These are phyloP conservation scores for Zoanthus sociatus DNA, from an alignment of 92 coral and sea anemone genomes.

Conservation along the genomic window DNA sequence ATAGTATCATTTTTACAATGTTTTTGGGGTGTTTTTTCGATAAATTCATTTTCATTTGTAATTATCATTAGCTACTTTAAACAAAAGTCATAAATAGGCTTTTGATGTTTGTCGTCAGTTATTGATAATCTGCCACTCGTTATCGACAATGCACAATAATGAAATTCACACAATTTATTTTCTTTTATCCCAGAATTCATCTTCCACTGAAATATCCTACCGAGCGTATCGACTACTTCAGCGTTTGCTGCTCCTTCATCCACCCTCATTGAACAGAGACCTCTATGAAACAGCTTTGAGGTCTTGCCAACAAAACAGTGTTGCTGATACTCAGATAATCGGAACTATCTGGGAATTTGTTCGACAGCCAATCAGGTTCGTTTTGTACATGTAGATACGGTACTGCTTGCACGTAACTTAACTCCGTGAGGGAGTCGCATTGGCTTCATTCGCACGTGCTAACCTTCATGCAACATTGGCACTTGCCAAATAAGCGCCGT, in stretches of 20 bases:
- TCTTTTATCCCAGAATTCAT: constrained; percentile 1
- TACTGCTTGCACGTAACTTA: background rate
- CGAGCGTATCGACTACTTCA: constrained; percentile 30
- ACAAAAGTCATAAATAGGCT: no score
- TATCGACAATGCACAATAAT: no score
- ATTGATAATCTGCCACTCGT: no score
- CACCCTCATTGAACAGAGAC: constrained; percentile 13
- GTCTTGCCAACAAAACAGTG: background rate
- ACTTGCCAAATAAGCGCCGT: no score
- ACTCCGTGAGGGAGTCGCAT: no score
- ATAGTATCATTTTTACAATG: no score
- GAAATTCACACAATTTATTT: background rate
- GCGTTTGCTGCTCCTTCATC: constrained; percentile 31
- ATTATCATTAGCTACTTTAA: no score
- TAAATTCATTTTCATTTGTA: no score
- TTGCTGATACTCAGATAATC: background rate
- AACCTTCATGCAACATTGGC: no score
- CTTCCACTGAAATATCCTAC: background rate
- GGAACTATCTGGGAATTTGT: constrained; percentile 14
- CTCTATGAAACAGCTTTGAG: constrained; percentile 16
- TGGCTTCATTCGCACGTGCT: no score
- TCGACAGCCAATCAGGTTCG: constrained; percentile 11
- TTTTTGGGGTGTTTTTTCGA: no score
- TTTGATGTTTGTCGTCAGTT: no score
- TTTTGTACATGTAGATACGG: background rate